Evolutionary conservation across 53 echinoderm and acorn worm genomes (phyloP).

Genomic region (Glandiceps talaboti): DNA sequence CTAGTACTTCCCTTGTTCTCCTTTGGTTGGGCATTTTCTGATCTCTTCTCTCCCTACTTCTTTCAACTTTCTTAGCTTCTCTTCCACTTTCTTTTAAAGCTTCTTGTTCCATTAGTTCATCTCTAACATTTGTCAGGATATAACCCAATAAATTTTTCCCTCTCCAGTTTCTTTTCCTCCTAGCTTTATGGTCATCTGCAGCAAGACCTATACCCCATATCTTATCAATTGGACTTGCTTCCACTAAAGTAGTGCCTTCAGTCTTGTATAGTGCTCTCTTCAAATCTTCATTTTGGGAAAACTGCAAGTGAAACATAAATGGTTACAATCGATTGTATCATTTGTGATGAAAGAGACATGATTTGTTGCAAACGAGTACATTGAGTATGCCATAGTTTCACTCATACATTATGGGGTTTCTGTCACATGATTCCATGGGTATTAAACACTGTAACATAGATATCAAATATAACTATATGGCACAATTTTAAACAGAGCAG

Average conservation of each 20-base stretch:
- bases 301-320: no score
- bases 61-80: not conserved
- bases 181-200: slow-evolving; percentile 54
- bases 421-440: no score
- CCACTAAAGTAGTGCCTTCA: slow-evolving; percentile 60
- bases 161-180: slow-evolving; percentile 55
- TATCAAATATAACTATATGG: no score
- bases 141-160: slow-evolving; percentile 78
- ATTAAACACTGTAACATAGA: no score
- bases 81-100: not conserved
- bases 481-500: no score
- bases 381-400: no score
- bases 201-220: slow-evolving; percentile 91
- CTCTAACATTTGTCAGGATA: slow-evolving; percentile 76
- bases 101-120: slow-evolving; percentile 17
- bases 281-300: slow-evolving; percentile 77
- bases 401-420: no score
- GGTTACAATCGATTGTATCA: no score
- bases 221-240: slow-evolving; percentile 73
- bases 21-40: not conserved
- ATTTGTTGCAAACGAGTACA: no score
- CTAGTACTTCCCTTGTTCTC: not conserved
- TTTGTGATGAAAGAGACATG: no score
- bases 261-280: slow-evolving; percentile 38
- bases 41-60: not conserved